A percentile compares a stretch with the other conserved stretches of the same genome.
Conservation (phyloP, 92 coral and sea anemone genomes). For the Phymanthus crucifer region DNA sequence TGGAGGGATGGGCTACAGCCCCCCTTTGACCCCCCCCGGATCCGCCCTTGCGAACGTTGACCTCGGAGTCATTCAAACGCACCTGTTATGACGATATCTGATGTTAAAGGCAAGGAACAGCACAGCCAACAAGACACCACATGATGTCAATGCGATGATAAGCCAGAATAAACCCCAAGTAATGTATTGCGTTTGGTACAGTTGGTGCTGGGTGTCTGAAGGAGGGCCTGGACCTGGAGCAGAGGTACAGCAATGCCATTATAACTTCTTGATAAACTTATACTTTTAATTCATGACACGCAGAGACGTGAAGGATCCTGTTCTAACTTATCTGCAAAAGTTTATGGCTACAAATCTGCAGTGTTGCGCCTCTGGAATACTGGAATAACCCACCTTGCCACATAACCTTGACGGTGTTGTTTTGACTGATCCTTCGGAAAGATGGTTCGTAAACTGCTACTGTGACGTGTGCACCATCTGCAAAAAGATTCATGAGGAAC, state of each 20-base stretch:
- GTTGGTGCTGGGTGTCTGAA: slow-evolving; percentile 37
- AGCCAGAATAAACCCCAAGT: slow-evolving; percentile 57
- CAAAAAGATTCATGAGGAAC: neutral
- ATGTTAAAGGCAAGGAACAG: slow-evolving; percentile 47
- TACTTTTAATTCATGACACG: no score
- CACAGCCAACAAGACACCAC: slow-evolving; percentile 49
- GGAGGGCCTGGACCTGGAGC: slow-evolving; percentile 53
- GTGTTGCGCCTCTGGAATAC: no score
- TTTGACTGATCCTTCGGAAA: slow-evolving; percentile 19
- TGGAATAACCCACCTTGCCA: slow-evolving; percentile 61
- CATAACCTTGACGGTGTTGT: slow-evolving; percentile 24
- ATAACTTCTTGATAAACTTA: no score
- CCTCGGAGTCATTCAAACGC: neutral
- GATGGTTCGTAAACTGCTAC: slow-evolving; percentile 55
- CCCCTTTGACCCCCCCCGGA: no score
- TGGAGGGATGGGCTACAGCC: no score
- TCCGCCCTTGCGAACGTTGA: no score
- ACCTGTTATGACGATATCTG: slow-evolving; percentile 53
- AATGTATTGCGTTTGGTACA: slow-evolving; percentile 38
- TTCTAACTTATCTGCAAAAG: no score
- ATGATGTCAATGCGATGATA: slow-evolving; percentile 44
- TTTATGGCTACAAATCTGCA: no score
- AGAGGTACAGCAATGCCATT: neutral
- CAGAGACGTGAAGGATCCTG: no score
- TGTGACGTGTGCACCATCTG: slow-evolving; percentile 41